phyloP scores from a whole-genome alignment of 2,888 invertebrate species.

The Uropetala carovei region DNA sequence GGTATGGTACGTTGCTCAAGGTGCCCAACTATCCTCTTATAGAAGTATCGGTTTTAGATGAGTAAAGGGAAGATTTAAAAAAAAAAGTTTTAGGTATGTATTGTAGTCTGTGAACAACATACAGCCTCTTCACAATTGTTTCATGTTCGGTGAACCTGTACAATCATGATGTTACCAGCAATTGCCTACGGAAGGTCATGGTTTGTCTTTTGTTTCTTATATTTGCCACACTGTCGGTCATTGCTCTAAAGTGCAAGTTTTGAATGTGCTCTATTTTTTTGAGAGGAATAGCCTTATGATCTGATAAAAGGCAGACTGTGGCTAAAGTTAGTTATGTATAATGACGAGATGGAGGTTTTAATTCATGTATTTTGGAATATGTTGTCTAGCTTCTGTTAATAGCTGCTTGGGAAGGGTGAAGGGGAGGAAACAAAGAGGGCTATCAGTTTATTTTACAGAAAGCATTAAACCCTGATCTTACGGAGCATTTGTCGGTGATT shows the following conservation, averaged over 20 bases:
- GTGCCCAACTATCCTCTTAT: conserved; percentile 62
- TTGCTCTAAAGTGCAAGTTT: conserved; percentile 22
- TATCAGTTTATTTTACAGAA: conserved; percentile 61
- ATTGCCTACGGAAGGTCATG: conserved; percentile 44
- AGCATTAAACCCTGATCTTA: conserved; percentile 62
- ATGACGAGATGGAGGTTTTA: conserved; percentile 50
- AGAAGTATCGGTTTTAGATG: conserved; percentile 50
- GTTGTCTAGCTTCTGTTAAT: conserved; percentile 62
- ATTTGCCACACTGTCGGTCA: conserved; percentile 15
- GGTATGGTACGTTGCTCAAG: conserved; percentile 62
- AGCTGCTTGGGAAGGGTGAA: conserved; percentile 64
- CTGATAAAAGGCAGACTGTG: conserved; percentile 14
- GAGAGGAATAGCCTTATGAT: conserved; percentile 42
- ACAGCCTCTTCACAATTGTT: conserved; percentile 62
- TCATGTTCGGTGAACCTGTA: conserved; percentile 43
- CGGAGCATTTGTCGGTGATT: conserved; percentile 64
- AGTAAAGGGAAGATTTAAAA: conserved; percentile 49
- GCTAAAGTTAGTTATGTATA: conserved; percentile 58
- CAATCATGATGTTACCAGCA: conserved; percentile 62
- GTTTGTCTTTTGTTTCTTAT: conserved; percentile 38
- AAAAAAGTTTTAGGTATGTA: conserved; percentile 52
- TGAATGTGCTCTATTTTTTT: conserved; percentile 24
- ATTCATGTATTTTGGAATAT: conserved; percentile 60
- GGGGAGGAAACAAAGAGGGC: conserved; percentile 59
- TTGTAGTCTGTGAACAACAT: conserved; percentile 39